Percentiles rank a stretch among this genome's conserved stretches.
Conservation (phyloP, 2,888 invertebrate species). For the Spisula solida region DNA sequence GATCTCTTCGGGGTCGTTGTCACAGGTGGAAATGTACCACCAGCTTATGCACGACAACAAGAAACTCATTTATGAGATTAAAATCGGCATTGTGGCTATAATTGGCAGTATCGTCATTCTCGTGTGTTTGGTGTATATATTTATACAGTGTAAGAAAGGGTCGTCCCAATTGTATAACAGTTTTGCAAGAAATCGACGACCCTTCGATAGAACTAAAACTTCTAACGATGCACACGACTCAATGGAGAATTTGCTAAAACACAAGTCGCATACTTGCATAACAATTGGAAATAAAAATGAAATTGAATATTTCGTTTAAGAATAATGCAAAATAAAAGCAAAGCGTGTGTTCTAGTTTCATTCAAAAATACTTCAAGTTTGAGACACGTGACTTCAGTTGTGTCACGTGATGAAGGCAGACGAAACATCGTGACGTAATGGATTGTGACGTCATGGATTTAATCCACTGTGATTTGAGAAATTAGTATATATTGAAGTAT, state of each 20-base stretch:
- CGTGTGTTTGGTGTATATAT: constrained; percentile 66
- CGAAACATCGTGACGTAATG: neutral
- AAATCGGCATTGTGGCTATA: constrained; percentile 67
- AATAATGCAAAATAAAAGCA: neutral
- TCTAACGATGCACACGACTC: constrained; percentile 51
- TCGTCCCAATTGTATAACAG: constrained; percentile 56
- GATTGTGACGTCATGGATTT: neutral
- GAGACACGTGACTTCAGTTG: neutral
- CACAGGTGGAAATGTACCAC: constrained; percentile 68
- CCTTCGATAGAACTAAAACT: constrained; percentile 31
- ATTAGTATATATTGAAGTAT: neutral
- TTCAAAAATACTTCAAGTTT: constrained; percentile 18
- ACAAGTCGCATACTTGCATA: constrained; percentile 53
- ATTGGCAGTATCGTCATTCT: constrained; percentile 66
- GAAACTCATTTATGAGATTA: constrained; percentile 69
- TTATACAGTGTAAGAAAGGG: constrained; percentile 58
- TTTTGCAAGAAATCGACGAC: constrained; percentile 59
- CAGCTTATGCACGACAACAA: constrained; percentile 71
- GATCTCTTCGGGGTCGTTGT: constrained; percentile 65
- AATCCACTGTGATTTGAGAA: neutral
- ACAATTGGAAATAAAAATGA: constrained; percentile 56
- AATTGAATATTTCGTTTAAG: constrained; percentile 66
- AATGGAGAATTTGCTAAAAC: constrained; percentile 60
- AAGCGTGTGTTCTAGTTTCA: neutral
- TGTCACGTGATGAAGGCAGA: neutral